Base-by-base conservation (phyloP, 2,888 invertebrate genomes). In the Agriopis aurantiaria region DNA sequence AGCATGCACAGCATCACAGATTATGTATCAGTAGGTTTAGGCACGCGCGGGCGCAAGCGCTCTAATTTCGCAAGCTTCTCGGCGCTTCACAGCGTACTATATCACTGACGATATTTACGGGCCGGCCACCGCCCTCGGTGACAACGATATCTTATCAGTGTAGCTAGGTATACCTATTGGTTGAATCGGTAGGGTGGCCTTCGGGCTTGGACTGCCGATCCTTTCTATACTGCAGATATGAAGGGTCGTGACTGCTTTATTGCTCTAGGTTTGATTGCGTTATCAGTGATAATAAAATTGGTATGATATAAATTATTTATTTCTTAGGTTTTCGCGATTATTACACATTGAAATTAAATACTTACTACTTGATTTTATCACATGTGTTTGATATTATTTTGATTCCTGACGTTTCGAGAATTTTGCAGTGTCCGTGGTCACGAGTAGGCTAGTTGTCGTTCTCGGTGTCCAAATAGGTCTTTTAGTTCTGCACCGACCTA, bases 91-190 rank as follows among this genome's bases (percentile, higher is more conserved):
- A 40, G 48, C 66, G 55, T 56, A 66, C 59, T 71, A 63, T 71
- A 71, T 71, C 92, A 92, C 89, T 78, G 79, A 76, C 85, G 86
- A 86, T 89, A 91, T 89, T 91, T 90, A 89, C 86, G 85, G 86
- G 81, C 82, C 84, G 82, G 87, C 91, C 89, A 85, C 91, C 91
- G 90, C 90, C 91, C 85, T 82, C 87, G 82, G 87, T 88, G 89
- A 89, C 91, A 90, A 87, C 87, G 88, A 91, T 93, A 93, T 93
- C 93, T 94, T 94, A 94, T 93, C 93, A 94, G 85, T 93, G 88
- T 91, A 91, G 81, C 84, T 85, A 91, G 90, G 90, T 87, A 88
- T 88, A 59, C n/a, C n/a, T n/a, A n/a, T 61, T 61, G 87, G 76
- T 79, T 84, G 79, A 86, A 91, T 89, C 81, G 85, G 91, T 91